Evolutionary conservation across 2,888 invertebrate species (phyloP), one percentile per base, ranked within the genome.

Genomic region (Aromia moschata): DNA sequence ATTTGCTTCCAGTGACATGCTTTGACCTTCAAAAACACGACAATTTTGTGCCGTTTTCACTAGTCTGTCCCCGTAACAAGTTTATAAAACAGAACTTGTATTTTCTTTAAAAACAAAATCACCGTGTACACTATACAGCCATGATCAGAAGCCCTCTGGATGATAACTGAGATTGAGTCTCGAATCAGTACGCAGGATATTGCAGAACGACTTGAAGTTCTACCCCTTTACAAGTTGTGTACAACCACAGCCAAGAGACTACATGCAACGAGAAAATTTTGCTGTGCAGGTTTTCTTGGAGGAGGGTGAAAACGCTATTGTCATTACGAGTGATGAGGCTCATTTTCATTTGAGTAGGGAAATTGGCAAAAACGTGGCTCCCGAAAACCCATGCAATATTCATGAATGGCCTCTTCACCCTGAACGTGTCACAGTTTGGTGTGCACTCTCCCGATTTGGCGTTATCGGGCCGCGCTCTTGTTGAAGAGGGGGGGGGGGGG

Each of bases 331-430:
- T 31, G 68, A 68, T 33, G 64, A 69, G 57, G 66, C 67, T 25
- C 69, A 70, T 64, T 65, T 65, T 49, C 58, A 69, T 55, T 45
- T 70, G 44, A 43, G 57, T 55, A 69, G 67, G 11, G 11, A n/a
- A 17, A 64, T 70, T 11, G 69, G 69, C 67, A 66, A 25, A 25
- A 5, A 25, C 51, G 45, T 46, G 58, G 17, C 51, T 52, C 7
- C 36, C 51, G 56, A 56, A 41, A 64, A 63, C 38, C 62, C 41
- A 17, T 53, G 53, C 31, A 45, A 60, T 51, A 18, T 64, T 15
- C 60, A 60, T 10, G 41, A 63, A 44, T 41, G 40, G 40, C 64
- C 64, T 38, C 64, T 64, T 36, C 62, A 63, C 15, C 15, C 38
- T 37, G 38, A 37, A 37, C 12, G 15, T 12, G 38, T 37, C 3